Evolutionary conservation across 2,113 vertebrate species (phyloP).

Genomic region (Abramis brama): DNA sequence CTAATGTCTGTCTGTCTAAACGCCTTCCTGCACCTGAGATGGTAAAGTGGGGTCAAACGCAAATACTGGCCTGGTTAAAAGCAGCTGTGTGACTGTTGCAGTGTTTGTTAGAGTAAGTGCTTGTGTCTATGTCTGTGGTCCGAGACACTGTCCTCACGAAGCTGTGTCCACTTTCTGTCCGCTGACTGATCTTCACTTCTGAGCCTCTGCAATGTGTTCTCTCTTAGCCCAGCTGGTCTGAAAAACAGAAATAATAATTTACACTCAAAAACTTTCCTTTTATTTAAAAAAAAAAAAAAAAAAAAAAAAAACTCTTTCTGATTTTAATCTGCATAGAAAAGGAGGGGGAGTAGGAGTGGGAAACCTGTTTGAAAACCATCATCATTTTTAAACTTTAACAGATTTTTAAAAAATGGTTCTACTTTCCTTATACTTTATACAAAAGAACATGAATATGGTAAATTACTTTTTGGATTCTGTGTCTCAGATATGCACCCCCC

Average conservation of each 20-base stretch:
- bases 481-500: background rate
- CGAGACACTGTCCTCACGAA: constrained; percentile 7
- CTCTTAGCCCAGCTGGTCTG: constrained; percentile 22
- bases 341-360: too few relatives aligned
- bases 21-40: background rate
- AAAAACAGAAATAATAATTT: constrained; percentile 14
- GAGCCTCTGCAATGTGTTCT: constrained; percentile 9
- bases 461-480: background rate
- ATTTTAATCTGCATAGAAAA: background rate
- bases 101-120: background rate
- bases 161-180: constrained; percentile 19
- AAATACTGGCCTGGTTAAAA: constrained; percentile 24
- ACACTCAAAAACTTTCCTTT: background rate
- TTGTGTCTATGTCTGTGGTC: constrained; percentile 24
- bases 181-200: constrained; percentile 13
- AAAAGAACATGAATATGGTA: background rate
- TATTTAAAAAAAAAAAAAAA: background rate
- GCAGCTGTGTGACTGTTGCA: constrained; percentile 21
- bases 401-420: background rate
- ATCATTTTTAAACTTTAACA: background rate
- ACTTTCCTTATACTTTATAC: background rate
- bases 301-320: background rate
- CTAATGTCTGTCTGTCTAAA: constrained; percentile 18
- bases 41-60: constrained; percentile 13
- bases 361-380: background rate